Evolutionary conservation across 1,140 invertebrate species (phyloP), one percentile per base, ranked within the genome.

Genomic region (Trichonephila clavata): DNA sequence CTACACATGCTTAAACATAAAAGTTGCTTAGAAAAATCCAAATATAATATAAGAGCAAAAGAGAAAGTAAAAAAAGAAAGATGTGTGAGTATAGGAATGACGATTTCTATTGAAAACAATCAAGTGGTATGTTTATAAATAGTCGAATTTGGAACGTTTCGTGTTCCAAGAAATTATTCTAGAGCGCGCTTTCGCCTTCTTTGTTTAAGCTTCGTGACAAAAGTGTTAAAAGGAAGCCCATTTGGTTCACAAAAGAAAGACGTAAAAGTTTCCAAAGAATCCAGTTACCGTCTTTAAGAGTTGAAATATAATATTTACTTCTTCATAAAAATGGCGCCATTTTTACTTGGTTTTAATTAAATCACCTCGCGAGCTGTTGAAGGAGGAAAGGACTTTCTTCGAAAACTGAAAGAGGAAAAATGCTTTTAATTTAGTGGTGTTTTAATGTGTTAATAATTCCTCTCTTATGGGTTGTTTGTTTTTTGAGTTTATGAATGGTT

Each of bases 91-190:
- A 32, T 18, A 21, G 61, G 5, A 43, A 61, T 43, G 61, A 57
- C 13, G 10, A 88, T 88, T 71, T 71, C 63, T 16, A 71, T 88
- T 20, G 63, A 71, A 88, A 57, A 71, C 60, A 77, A 68, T 61
- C 63, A 88, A 88, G 63, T 21, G 32, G 63, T 24, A 43, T 71
- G 86, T 88, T 88, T 88, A 88, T 88, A 88, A 88, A 88, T 88
- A 24, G 63, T 32, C 61, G 21, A 68, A 88, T 88, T 88, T 68
- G 86, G 86, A 88, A 88, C 18, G 68, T 63, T 88, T 88, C 86
- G 63, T 86, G 27, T 39, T 71, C 27, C n/a, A 71, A 43, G 32
- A 88, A 68, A 39, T 50, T 71, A 65, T 71, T 50, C 39, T 50
- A 1, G 21, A 63, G 21, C 20, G 27, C n/a, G 32, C 32, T 88